These are phyloP conservation scores for Periophthalmus magnuspinnatus DNA, from an alignment of 2,797 vertebrate species.

Conservation along the genomic window DNA sequence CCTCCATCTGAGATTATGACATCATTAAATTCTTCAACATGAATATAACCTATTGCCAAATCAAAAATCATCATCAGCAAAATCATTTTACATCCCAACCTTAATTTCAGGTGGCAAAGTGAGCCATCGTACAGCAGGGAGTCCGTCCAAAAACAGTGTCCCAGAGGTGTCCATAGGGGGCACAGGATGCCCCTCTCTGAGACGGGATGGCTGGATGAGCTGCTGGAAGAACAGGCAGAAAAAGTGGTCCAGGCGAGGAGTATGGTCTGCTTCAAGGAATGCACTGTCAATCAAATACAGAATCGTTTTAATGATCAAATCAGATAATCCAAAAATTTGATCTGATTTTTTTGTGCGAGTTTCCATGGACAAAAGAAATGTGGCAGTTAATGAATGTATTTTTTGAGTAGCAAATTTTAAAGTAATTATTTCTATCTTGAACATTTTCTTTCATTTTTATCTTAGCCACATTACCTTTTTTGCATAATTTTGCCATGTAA, in stretches of 20 bases:
- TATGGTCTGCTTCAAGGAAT: conserved; percentile 84
- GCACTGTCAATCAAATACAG: conserved; percentile 74
- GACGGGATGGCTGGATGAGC: conserved; percentile 80
- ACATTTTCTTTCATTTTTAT: no score
- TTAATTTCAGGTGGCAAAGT: conserved; percentile 86
- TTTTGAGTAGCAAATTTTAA: no score
- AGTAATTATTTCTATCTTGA: no score
- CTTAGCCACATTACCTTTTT: no score
- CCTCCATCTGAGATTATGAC: no score
- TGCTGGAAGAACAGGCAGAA: conserved; percentile 96
- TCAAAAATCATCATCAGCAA: no score
- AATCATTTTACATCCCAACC: conserved; percentile 61
- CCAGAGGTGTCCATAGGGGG: conserved; percentile 65
- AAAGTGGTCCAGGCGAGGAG: conserved; percentile 89
- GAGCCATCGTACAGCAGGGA: conserved; percentile 91
- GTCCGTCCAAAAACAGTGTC: conserved; percentile 79
- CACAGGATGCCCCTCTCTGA: conserved; percentile 57
- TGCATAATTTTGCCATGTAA: no score
- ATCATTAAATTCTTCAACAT: no score
- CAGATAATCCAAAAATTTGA: neutral
- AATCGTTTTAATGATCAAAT: neutral
- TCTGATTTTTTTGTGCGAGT: no score
- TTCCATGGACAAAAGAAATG: no score
- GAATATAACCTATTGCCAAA: no score
- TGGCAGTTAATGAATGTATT: no score